Base-by-base conservation (phyloP, 2,888 invertebrate species). In the Eurytoma adleriae region DNA sequence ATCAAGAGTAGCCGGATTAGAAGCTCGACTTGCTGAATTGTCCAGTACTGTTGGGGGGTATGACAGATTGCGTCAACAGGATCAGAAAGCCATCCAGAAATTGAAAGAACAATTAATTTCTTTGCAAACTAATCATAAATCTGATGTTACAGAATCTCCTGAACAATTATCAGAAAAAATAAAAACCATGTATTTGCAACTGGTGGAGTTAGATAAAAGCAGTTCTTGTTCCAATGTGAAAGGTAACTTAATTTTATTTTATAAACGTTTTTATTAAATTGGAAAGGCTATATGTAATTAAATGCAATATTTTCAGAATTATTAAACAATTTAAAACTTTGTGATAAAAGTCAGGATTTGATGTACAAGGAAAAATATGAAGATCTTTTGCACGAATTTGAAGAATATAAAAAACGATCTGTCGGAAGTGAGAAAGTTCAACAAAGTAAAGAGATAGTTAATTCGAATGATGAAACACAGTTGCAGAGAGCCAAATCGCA, bases 41-140 rank as follows among this genome's bases (percentile, higher is more conserved):
- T 96, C 96, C 0, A 93, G 94, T 76, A 95, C 95, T 0, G 94
- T 97, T 3, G 96, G 96, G 0, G 93, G 93, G 81, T 96, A 96
- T 86, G 96, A 97, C 87, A 91, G 95, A 77, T 89, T 94, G 12
- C 91, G 95, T 2, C 93, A 95, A 72, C 93, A 93, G 80, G 96
- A 97, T 91, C 95, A 95, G 88, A 92, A 93, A 75, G 93, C 93
- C 18, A 96, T 97, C 85, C 93, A 94, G 82, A 94, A 93, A 89
- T 87, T 96, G 79, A 93, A 93, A 83, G 94, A 93, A 52, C 91
- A 91, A 79, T 83, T 91, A 56, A 81, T 83, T 14, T 80, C 75
- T 69, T 69, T 90, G 56, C 88, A 89, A 81, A 87, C 88, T 59
- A 70, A 80, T 50, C 64, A 79, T 12, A 81, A 61, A 52, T 74